phyloP scores from a whole-genome alignment of 2,113 vertebrate species.

The Galemys pyrenaicus region DNA sequence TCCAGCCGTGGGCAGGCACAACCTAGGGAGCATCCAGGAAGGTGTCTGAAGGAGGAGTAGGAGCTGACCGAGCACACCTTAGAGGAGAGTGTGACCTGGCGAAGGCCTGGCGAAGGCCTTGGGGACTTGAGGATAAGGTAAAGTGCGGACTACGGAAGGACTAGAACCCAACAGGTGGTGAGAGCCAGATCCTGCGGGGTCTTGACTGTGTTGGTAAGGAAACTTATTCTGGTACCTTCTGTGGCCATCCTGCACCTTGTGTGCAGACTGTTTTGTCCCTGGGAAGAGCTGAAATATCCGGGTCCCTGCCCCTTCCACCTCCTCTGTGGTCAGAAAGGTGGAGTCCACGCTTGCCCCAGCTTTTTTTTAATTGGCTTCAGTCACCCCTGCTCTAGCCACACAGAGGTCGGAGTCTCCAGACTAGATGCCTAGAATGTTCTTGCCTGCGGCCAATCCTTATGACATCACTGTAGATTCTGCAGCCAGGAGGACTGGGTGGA shows the following conservation, averaged over 20 bases:
- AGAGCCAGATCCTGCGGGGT: background rate
- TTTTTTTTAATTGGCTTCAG: background rate
- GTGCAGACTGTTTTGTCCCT: background rate
- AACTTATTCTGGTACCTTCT: background rate
- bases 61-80: background rate
- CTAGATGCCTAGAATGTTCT: background rate
- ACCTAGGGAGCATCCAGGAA: background rate
- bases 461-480: conserved; percentile 36
- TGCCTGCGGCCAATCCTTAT: background rate
- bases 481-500: background rate
- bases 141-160: background rate
- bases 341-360: too few species aligned
- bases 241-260: background rate
- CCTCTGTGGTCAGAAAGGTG: background rate
- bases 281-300: background rate
- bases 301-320: background rate
- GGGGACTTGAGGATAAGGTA: background rate
- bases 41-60: background rate
- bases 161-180: background rate
- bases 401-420: background rate
- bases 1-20: background rate
- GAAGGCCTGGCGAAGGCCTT: rapidly evolving
- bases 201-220: background rate
- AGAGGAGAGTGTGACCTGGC: background rate
- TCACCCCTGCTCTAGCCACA: background rate